phyloP scores from a whole-genome alignment of 2,888 invertebrate species.

The Endotricha flammealis region DNA sequence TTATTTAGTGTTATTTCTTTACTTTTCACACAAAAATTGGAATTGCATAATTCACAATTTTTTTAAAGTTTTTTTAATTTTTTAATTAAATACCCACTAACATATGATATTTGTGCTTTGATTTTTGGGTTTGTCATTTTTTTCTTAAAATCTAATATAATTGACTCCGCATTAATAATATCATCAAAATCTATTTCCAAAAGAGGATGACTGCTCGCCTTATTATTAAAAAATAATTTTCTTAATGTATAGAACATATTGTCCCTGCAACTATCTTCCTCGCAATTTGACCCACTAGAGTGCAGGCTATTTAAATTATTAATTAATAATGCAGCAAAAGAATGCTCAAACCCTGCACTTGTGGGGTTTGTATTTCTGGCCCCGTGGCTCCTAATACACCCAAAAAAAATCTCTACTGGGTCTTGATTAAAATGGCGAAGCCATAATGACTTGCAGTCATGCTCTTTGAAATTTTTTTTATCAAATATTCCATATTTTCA shows the following conservation, averaged over 20 bases:
- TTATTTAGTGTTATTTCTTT: background rate
- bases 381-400: conserved; percentile 12
- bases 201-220: background rate
- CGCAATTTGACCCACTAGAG: conserved; percentile 12
- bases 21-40: too few relatives aligned
- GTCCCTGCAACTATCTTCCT: conserved; percentile 8
- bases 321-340: conserved; percentile 13
- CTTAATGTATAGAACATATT: background rate
- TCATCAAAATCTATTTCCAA: conserved; percentile 9
- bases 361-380: conserved; percentile 11
- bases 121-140: conserved; percentile 6
- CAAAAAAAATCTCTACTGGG: conserved; percentile 5
- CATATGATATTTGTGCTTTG: conserved; percentile 2
- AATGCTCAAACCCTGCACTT: conserved; percentile 10
- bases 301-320: conserved; percentile 11
- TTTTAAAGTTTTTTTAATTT: conserved; percentile 9
- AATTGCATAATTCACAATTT: background rate
- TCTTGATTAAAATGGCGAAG: background rate
- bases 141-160: conserved; percentile 1
- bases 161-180: background rate
- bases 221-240: background rate
- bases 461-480: background rate
- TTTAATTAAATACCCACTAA: conserved; percentile 9
- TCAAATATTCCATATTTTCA: background rate
- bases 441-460: background rate